These are phyloP conservation scores for Neopipo cinnamomea DNA, from an alignment of 2,113 vertebrate species.

Conservation along the genomic window DNA sequence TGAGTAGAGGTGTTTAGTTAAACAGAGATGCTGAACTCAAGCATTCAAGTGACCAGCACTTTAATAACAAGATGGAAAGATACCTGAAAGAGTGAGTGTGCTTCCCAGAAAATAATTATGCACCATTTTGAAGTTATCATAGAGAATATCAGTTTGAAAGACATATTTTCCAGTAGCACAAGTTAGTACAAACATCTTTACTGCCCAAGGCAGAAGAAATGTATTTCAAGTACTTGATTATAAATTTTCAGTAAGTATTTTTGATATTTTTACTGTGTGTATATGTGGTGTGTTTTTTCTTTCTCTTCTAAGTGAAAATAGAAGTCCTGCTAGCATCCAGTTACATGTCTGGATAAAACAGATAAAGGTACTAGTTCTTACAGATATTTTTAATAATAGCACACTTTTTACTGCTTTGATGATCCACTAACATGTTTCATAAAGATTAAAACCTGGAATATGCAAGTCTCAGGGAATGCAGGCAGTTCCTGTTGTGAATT, in stretches of 20 bases:
- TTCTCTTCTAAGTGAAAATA: background rate
- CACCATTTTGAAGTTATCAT: background rate
- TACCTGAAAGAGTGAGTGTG: background rate
- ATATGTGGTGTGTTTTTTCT: background rate
- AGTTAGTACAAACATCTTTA: background rate
- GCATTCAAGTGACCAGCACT: background rate
- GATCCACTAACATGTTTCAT: background rate
- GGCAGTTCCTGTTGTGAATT: background rate
- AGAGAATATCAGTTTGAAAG: background rate
- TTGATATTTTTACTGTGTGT: background rate
- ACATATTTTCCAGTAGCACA: background rate
- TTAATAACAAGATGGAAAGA: background rate
- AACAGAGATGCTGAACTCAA: background rate
- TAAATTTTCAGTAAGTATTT: background rate
- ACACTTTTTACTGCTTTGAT: background rate
- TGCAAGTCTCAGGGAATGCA: background rate
- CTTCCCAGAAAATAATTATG: background rate
- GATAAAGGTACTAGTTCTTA: background rate
- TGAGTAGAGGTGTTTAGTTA: background rate
- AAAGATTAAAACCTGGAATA: background rate
- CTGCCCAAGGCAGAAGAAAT: background rate
- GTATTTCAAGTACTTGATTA: background rate
- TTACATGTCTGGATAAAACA: background rate
- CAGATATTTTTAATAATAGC: background rate
- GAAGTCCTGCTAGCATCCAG: background rate